phyloP scores from a whole-genome alignment of 2,888 invertebrate species.

The Melipona bicolor region DNA sequence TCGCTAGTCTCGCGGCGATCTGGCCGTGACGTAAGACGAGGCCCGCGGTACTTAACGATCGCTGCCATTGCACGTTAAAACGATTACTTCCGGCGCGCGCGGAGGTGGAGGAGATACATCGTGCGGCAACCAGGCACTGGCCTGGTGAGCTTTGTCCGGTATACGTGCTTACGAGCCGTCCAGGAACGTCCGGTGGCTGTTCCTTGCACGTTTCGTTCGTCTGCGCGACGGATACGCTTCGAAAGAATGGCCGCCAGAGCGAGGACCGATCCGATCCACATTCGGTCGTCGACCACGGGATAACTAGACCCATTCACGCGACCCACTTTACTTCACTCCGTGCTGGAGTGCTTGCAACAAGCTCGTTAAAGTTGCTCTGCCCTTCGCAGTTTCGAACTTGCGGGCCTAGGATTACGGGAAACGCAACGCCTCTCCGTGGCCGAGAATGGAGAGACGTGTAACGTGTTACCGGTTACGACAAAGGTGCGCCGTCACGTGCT shows the following conservation, averaged over 20 bases:
- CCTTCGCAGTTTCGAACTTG: constrained; percentile 26
- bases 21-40: constrained; percentile 69
- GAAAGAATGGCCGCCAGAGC: constrained; percentile 32
- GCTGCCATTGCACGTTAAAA: constrained; percentile 76
- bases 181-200: constrained; percentile 33
- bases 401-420: constrained; percentile 19
- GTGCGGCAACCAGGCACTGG: constrained; percentile 18
- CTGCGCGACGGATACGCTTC: constrained; percentile 37
- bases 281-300: constrained; percentile 35
- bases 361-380: constrained; percentile 32
- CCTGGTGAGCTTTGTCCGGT: constrained; percentile 46
- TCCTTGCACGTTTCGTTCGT: constrained; percentile 16
- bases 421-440: neutral
- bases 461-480: neutral
- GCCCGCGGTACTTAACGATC: constrained; percentile 76
- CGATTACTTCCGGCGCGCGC: constrained; percentile 77
- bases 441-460: neutral
- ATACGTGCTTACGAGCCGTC: constrained; percentile 58
- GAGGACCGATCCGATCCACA: constrained; percentile 22
- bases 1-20: constrained; percentile 63
- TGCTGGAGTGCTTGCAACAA: neutral
- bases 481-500: neutral
- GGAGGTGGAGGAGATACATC: constrained; percentile 63
- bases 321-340: constrained; percentile 28
- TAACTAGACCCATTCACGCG: constrained; percentile 49